Evolutionary conservation across 30 jellyfish, hydroid and myxozoan species (phyloP).

Genomic region (Sanderia malayensis): DNA sequence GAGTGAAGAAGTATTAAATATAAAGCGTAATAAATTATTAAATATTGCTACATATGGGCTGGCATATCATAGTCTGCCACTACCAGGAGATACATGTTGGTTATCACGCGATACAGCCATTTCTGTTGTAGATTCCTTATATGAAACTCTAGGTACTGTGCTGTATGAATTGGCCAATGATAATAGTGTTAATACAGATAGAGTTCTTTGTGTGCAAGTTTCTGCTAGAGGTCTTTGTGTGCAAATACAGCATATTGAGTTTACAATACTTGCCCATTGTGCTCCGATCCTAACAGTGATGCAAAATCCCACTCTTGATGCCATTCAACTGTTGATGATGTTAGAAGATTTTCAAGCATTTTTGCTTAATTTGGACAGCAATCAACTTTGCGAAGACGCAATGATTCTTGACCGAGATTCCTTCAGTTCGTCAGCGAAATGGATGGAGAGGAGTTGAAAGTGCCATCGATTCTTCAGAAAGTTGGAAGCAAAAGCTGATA

Average conservation of each 20-base stretch:
- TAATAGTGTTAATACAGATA: neutral
- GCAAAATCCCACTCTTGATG: conserved; percentile 48
- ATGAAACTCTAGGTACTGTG: conserved; percentile 8
- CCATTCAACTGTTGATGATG: conserved; percentile 24
- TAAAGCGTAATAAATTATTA: too few species aligned
- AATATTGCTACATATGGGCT: too few species aligned
- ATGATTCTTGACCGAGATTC: conserved; percentile 33
- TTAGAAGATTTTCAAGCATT: conserved; percentile 23
- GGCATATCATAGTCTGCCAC: neutral
- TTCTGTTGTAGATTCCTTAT: neutral
- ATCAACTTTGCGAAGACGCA: conserved; percentile 43
- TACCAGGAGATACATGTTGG: conserved; percentile 13
- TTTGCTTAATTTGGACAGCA: conserved; percentile 9
- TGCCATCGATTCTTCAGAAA: conserved; percentile 31
- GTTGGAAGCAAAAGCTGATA: conserved; percentile 23
- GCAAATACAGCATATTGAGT: conserved; percentile 42
- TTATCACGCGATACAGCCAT: conserved; percentile 9
- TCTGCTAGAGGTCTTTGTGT: conserved; percentile 28
- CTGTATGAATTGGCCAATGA: neutral
- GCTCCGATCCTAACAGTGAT: conserved; percentile 32
- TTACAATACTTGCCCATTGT: conserved; percentile 36
- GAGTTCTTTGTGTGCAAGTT: too few species aligned
- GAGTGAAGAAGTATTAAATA: too few species aligned
- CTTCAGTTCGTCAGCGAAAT: conserved; percentile 26
- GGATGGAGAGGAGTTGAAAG: conserved; percentile 54